phyloP scores from a whole-genome alignment of 2,113 vertebrate genomes.

The Hassar affinis region DNA sequence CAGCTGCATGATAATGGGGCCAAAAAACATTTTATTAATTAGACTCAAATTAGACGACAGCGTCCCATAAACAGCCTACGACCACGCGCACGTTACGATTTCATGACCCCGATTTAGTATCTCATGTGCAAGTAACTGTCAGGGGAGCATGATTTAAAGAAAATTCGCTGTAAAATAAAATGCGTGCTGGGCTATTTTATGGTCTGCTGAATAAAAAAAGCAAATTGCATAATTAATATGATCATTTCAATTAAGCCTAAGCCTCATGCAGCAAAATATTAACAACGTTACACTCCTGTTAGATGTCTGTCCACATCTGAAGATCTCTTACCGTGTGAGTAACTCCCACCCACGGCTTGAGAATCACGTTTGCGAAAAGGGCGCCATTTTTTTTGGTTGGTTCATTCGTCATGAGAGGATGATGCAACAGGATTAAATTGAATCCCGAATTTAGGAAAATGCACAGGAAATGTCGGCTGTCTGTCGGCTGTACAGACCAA shows the following conservation, averaged over 20 bases:
- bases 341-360: too few species aligned
- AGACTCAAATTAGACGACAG: neutral
- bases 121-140: neutral
- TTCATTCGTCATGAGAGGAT: too few species aligned
- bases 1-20: neutral
- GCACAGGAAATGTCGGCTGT: too few species aligned
- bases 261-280: neutral
- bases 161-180: neutral
- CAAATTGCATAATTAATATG: neutral
- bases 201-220: neutral
- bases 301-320: neutral
- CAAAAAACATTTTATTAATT: neutral
- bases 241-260: neutral
- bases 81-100: neutral
- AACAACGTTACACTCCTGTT: neutral
- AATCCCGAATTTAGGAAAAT: too few species aligned
- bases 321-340: too few species aligned
- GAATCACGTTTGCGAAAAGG: too few species aligned
- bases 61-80: neutral
- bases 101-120: neutral
- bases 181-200: neutral
- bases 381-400: too few species aligned
- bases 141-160: neutral
- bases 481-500: too few species aligned
- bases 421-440: too few species aligned